Evolutionary conservation across 1,140 invertebrate species (phyloP).

Genomic region (Eriocheir sinensis): DNA sequence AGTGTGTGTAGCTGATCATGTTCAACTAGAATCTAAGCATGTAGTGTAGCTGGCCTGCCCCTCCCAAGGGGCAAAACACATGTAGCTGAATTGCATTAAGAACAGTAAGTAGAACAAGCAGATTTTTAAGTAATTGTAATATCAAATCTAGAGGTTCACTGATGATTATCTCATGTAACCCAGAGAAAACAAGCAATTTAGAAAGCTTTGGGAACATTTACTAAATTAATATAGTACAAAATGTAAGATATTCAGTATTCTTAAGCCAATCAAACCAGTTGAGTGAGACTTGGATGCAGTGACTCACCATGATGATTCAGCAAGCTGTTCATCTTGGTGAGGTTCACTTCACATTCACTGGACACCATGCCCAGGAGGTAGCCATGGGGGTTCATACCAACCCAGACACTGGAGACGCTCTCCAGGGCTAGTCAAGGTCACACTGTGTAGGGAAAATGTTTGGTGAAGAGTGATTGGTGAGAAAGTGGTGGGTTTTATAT

Average conservation of each 20-base stretch:
- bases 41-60: background rate
- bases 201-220: no score
- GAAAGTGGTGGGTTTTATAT: background rate
- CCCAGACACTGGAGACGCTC: background rate
- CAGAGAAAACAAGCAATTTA: no score
- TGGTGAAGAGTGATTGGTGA: background rate
- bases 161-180: background rate
- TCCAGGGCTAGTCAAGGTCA: background rate
- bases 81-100: background rate
- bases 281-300: background rate
- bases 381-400: background rate
- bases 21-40: constrained; percentile 4
- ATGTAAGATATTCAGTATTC: background rate
- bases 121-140: background rate
- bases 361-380: background rate
- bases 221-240: constrained; percentile 11
- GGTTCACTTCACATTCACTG: background rate
- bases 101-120: background rate
- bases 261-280: background rate
- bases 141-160: background rate
- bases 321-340: background rate
- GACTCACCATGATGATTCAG: background rate
- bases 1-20: constrained; percentile 24
- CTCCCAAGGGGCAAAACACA: background rate
- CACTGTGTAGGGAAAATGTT: background rate